Base-by-base conservation (phyloP, 2,113 vertebrate species). In the Amblyornis subalaris region DNA sequence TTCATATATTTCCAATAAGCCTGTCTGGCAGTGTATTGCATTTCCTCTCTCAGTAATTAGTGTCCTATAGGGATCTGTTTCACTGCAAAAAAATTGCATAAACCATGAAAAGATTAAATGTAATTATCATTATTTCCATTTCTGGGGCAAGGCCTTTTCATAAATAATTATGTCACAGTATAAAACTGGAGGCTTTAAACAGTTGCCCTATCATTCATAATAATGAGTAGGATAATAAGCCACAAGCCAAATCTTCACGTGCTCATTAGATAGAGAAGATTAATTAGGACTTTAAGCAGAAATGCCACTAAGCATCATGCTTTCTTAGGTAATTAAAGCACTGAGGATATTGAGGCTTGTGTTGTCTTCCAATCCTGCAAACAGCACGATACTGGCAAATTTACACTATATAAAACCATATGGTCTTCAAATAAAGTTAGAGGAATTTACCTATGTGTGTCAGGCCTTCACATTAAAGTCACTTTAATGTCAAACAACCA, bases 61-160 rank as follows among this genome's bases (percentile, higher is more conserved):
- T 60, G 85, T 71, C 80, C 88, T 95, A 75, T 79, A 95, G 91
- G 93, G 94, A 97, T 95, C 92, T 94, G 80, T 93, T 97, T 97
- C 67, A 73, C 78, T 84, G 55, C 6, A 67, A 76, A 92, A 92
- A 95, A 95, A 83, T 54, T 53, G 92, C 81, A 87, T 93, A 96
- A 95, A 77, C 65, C 76, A 91, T 89, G 79, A 90, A 96, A 96
- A 97, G 85, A 96, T 96, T 97, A 97, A 96, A 96, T 26, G 51
- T 95, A 97, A 98, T 98, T 97, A 97, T 95, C 95, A 96, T 97
- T 94, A 97, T 97, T 97, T 98, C 82, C 42, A 97, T 96, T 97
- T 97, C 97, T 97, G 47, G 93, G 89, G 84, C 93, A 97, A 97
- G 88, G 80, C 94, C 95, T 97, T 97, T 97, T 97, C 97, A 97